Percentiles rank a stretch among this genome's conserved stretches.
These are phyloP conservation scores for Corynorhinus townsendii DNA, from an alignment of 2,113 vertebrate species.

Conservation along the genomic window DNA sequence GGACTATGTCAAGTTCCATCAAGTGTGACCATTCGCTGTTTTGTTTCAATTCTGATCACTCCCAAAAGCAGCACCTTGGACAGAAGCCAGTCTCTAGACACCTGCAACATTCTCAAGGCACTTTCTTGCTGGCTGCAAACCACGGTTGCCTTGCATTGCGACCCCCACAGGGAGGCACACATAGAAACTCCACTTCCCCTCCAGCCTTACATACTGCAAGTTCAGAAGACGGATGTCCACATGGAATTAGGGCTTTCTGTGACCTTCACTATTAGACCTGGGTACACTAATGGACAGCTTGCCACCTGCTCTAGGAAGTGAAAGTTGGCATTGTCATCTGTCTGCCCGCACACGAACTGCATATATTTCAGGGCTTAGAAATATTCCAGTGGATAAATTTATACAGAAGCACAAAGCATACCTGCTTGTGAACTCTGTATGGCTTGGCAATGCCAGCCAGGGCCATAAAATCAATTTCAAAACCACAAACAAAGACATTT, in stretches of 20 bases:
- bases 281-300: constrained; percentile 72
- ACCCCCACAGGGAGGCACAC: constrained; percentile 76
- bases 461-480: constrained; percentile 14
- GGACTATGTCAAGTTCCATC: background rate
- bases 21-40: constrained; percentile 44
- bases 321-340: background rate
- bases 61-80: constrained; percentile 75
- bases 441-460: background rate
- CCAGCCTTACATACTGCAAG: constrained; percentile 78
- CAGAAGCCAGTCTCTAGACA: constrained; percentile 76
- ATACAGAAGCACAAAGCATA: background rate
- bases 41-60: background rate
- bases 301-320: constrained; percentile 64
- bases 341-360: constrained; percentile 23
- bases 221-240: constrained; percentile 78
- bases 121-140: constrained; percentile 80
- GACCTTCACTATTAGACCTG: constrained; percentile 77
- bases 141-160: constrained; percentile 81
- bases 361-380: constrained; percentile 36
- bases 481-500: background rate
- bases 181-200: constrained; percentile 83
- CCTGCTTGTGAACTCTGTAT: background rate
- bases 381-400: constrained; percentile 35
- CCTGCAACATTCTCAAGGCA: constrained; percentile 68
- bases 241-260: constrained; percentile 65